Conservation (phyloP, 2,797 vertebrate species). For the Kryptolebias ocellatus region DNA sequence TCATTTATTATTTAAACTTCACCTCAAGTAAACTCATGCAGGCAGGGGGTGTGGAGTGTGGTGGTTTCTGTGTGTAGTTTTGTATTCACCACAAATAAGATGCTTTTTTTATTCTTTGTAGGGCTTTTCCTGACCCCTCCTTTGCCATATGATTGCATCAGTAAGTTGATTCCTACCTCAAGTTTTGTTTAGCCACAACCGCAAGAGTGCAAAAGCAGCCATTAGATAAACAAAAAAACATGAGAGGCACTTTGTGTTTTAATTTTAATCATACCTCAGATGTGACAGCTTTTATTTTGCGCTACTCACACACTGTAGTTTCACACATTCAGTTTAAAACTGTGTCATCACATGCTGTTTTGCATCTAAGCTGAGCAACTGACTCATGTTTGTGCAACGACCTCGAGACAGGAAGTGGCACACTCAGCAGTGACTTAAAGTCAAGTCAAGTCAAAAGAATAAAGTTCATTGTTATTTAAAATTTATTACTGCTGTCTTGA, state of each 20-base stretch:
- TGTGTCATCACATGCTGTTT: slow-evolving; percentile 27
- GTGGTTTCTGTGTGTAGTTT: slow-evolving; percentile 28
- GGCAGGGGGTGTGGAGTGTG: slow-evolving; percentile 2
- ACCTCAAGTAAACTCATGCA: slow-evolving; percentile 30
- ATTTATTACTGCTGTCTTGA: not conserved
- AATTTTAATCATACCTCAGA: slow-evolving; percentile 19
- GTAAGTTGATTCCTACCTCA: slow-evolving; percentile 10
- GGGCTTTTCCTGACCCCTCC: slow-evolving; percentile 23
- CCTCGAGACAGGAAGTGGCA: slow-evolving; percentile 56
- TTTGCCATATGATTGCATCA: slow-evolving; percentile 22
- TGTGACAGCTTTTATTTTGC: slow-evolving; percentile 12
- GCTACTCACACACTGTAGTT: slow-evolving; percentile 2
- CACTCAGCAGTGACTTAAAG: slow-evolving; percentile 30
- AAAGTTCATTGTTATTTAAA: slow-evolving; percentile 8
- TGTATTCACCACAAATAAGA: slow-evolving; percentile 34
- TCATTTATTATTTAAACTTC: slow-evolving; percentile 31
- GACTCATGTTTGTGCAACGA: slow-evolving; percentile 52
- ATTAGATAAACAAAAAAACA: slow-evolving; percentile 44
- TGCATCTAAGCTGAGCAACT: slow-evolving; percentile 39
- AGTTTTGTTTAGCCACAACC: slow-evolving; percentile 26
- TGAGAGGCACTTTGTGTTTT: slow-evolving; percentile 20
- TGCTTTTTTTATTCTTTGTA: slow-evolving; percentile 14
- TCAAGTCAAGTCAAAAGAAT: not conserved
- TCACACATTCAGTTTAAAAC: slow-evolving; percentile 45
- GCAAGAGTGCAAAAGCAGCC: slow-evolving; percentile 14